phyloP scores from a whole-genome alignment of 1,140 invertebrate genomes.

The Agrypnia vestita region DNA sequence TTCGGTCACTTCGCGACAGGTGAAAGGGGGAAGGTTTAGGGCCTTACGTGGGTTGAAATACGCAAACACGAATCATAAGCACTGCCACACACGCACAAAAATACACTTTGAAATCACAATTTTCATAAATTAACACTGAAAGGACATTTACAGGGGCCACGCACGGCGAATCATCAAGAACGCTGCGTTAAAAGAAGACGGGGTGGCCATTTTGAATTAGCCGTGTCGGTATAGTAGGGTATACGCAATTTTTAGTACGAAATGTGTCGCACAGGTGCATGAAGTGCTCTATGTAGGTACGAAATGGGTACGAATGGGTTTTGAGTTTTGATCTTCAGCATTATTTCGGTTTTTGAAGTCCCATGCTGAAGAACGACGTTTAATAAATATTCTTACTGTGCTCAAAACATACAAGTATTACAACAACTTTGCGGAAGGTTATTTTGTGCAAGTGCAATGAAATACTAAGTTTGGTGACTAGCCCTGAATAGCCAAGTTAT shows the following conservation, averaged over 20 bases:
- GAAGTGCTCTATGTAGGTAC: neutral
- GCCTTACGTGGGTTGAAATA: neutral
- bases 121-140: neutral
- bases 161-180: constrained; percentile 22
- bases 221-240: constrained; percentile 28
- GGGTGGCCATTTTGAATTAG: constrained; percentile 34
- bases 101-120: neutral
- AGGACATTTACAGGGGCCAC: constrained; percentile 2
- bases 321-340: too few species aligned
- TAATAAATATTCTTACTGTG: too few species aligned
- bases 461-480: too few species aligned
- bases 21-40: constrained; percentile 15
- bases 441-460: too few species aligned
- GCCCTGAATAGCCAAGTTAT: too few species aligned
- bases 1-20: neutral
- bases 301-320: too few species aligned
- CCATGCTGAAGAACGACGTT: too few species aligned
- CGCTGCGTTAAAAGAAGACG: constrained; percentile 18
- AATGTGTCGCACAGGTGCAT: constrained; percentile 31
- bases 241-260: constrained; percentile 30
- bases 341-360: too few species aligned
- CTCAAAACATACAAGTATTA: too few species aligned
- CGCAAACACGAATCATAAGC: neutral
- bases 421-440: too few species aligned
- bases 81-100: neutral